Conservation (phyloP, 1,140 invertebrate genomes). For the Lutraria rhynchaena region DNA sequence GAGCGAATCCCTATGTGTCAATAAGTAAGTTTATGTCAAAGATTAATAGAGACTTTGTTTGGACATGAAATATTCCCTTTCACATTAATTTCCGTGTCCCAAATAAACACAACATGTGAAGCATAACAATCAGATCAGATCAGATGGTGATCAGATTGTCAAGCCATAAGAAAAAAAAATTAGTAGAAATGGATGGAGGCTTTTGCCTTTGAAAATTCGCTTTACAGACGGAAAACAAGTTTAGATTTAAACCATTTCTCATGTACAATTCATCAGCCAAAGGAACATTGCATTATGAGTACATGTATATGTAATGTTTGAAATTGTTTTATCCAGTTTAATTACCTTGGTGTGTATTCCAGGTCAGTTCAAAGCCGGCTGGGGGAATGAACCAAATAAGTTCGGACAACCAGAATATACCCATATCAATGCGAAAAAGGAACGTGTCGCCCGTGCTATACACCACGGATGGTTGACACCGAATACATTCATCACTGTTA, state of each 20-base stretch:
- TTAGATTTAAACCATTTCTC: no score
- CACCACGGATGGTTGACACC: background rate
- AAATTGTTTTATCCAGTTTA: no score
- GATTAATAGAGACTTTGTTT: background rate
- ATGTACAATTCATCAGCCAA: no score
- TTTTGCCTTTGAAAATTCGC: no score
- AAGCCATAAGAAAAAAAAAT: no score
- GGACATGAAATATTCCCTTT: background rate
- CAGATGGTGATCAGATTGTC: no score
- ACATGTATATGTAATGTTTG: no score
- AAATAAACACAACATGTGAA: no score
- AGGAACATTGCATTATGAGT: no score
- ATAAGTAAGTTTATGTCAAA: conserved; percentile 39
- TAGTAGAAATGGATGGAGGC: background rate
- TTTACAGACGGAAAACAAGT: no score
- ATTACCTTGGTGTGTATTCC: background rate
- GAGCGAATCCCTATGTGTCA: conserved; percentile 33
- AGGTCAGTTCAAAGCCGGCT: conserved; percentile 16
- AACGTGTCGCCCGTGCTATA: background rate
- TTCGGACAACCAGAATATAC: conserved; percentile 34
- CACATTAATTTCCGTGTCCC: no score
- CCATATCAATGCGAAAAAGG: background rate
- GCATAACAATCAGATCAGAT: no score
- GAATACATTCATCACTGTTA: conserved; percentile 22
- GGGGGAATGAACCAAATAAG: conserved; percentile 8